Evolutionary conservation across 2,113 vertebrate genomes (phyloP).

Genomic region (Macrotis lagotis): DNA sequence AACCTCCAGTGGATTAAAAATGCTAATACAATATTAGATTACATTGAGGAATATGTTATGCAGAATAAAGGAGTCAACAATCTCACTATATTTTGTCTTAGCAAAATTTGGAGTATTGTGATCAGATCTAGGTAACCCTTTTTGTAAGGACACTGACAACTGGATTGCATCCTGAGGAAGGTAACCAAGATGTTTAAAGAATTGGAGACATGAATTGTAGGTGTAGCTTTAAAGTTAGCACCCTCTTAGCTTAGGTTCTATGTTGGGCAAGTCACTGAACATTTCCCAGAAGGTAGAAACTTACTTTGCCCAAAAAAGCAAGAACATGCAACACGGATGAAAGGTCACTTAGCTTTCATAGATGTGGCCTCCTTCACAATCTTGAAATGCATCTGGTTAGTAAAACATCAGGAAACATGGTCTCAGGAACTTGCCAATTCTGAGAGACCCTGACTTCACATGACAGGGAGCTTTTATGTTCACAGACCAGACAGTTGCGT

Average conservation of each 20-base stretch:
- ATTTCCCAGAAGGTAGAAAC: neutral
- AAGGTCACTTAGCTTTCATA: too few species aligned
- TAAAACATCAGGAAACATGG: neutral
- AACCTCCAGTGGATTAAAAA: too few species aligned
- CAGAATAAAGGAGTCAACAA: too few species aligned
- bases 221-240: neutral
- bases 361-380: too few species aligned
- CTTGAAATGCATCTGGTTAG: neutral
- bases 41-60: too few species aligned
- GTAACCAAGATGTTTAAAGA: neutral
- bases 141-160: neutral
- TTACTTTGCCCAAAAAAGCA: neutral
- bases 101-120: neutral
- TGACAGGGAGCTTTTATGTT: neutral
- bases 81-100: neutral
- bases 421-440: neutral
- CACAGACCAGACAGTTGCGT: neutral
- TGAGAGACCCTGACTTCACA: neutral
- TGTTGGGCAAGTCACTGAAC: neutral
- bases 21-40: too few species aligned
- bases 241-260: neutral
- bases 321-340: neutral
- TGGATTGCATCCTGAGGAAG: neutral
- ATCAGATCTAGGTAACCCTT: neutral
- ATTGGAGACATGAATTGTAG: neutral